These are phyloP conservation scores for Corythornis vintsioides DNA, from an alignment of 2,113 vertebrate genomes.

Conservation along the genomic window DNA sequence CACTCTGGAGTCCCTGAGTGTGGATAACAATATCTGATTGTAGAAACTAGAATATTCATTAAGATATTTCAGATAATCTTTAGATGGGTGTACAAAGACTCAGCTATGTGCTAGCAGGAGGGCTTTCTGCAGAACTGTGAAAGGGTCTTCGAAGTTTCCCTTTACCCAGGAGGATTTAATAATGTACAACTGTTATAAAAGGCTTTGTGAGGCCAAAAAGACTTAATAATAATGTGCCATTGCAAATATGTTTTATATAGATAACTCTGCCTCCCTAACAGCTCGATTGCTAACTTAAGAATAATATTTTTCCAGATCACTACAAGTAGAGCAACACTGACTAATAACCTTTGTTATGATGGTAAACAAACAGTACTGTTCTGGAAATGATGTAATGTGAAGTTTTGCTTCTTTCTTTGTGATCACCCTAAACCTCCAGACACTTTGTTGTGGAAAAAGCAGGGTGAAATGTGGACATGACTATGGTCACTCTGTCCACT, in stretches of 20 bases:
- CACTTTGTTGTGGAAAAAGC: not conserved
- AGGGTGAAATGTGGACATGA: not conserved
- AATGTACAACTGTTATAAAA: not conserved
- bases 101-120: constrained; percentile 38
- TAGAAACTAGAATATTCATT: constrained; percentile 63
- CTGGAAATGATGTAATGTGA: not conserved
- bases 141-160: constrained; percentile 18
- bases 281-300: not conserved
- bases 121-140: constrained; percentile 35
- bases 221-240: not conserved
- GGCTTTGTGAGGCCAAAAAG: not conserved
- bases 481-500: not conserved
- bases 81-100: constrained; percentile 47
- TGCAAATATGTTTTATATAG: not conserved
- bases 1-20: constrained; percentile 34
- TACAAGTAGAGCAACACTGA: not conserved
- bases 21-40: constrained; percentile 72
- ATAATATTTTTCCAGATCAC: not conserved
- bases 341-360: not conserved
- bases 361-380: not conserved
- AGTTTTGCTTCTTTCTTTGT: not conserved
- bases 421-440: not conserved
- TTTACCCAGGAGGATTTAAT: constrained; percentile 8
- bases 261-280: not conserved
- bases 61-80: constrained; percentile 46